phyloP scores from a whole-genome alignment of 30 jellyfish, hydroid and myxozoan species.

The Rhopilema esculentum region DNA sequence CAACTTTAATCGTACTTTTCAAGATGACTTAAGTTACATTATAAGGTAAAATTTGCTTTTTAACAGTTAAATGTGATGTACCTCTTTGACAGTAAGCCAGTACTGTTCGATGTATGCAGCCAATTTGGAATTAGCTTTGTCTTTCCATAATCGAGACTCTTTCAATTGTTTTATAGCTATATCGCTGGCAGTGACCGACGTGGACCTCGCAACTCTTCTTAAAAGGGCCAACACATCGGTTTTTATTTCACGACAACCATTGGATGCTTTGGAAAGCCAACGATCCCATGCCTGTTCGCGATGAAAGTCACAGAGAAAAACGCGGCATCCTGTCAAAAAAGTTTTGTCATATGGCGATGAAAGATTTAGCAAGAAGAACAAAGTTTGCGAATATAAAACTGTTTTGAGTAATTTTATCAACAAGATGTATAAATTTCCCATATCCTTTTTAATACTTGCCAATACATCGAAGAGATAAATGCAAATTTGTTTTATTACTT shows the following conservation, averaged over 20 bases:
- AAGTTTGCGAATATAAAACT: too few relatives aligned
- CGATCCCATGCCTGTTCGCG: slow-evolving; percentile 57
- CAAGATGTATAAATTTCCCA: too few relatives aligned
- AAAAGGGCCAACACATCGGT: neutral
- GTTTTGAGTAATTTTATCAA: too few relatives aligned
- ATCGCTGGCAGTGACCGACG: neutral
- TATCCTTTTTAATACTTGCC: too few relatives aligned
- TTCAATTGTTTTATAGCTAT: neutral
- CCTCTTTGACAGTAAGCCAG: slow-evolving; percentile 12
- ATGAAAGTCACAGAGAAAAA: slow-evolving; percentile 25
- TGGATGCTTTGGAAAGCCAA: slow-evolving; percentile 11
- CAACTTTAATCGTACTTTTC: too few relatives aligned
- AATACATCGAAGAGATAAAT: too few relatives aligned
- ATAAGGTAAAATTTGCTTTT: too few relatives aligned
- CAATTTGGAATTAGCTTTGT: neutral
- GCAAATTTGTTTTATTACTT: too few relatives aligned
- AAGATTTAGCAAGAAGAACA: too few relatives aligned
- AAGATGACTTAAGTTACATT: too few relatives aligned
- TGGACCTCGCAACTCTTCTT: neutral
- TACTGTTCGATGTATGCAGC: neutral
- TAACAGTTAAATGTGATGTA: too few relatives aligned
- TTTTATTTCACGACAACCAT: neutral
- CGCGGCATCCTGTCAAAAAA: neutral
- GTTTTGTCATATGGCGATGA: too few relatives aligned
- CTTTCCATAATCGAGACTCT: slow-evolving; percentile 2